Evolutionary conservation across 92 coral and sea anemone genomes (phyloP).

Genomic region (Blastomussa wellsi): DNA sequence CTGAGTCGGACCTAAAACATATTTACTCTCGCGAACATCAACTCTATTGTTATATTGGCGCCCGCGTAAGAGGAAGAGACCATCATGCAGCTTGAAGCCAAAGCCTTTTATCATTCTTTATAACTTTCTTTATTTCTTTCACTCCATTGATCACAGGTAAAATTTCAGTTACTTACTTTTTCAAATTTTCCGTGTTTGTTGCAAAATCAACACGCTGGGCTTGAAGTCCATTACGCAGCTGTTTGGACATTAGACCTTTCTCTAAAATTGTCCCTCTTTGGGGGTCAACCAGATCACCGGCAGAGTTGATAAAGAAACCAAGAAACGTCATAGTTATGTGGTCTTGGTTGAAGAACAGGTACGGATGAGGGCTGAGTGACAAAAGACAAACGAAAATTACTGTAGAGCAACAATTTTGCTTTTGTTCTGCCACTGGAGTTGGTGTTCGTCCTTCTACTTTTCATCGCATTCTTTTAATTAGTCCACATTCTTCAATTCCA

Average conservation of each 20-base stretch:
- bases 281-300: slow-evolving; percentile 82
- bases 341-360: slow-evolving; percentile 89
- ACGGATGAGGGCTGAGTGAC: slow-evolving; percentile 81
- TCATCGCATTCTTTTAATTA: too few species aligned
- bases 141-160: not conserved
- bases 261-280: slow-evolving; percentile 45
- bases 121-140: not conserved
- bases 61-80: not conserved
- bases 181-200: slow-evolving; percentile 49
- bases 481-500: too few species aligned
- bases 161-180: slow-evolving; percentile 43
- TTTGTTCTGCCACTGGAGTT: not conserved
- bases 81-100: not conserved
- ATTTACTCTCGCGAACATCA: too few species aligned
- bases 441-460: too few species aligned
- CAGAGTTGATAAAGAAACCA: slow-evolving; percentile 72
- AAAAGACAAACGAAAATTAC: not conserved
- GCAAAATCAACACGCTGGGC: slow-evolving; percentile 72
- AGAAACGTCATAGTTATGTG: slow-evolving; percentile 86
- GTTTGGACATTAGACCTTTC: slow-evolving; percentile 57
- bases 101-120: not conserved
- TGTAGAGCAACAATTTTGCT: not conserved
- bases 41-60: too few species aligned
- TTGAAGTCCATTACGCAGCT: slow-evolving; percentile 59
- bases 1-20: too few species aligned